Conservation (phyloP, 2,113 vertebrate genomes). For the Pipra filicauda region DNA sequence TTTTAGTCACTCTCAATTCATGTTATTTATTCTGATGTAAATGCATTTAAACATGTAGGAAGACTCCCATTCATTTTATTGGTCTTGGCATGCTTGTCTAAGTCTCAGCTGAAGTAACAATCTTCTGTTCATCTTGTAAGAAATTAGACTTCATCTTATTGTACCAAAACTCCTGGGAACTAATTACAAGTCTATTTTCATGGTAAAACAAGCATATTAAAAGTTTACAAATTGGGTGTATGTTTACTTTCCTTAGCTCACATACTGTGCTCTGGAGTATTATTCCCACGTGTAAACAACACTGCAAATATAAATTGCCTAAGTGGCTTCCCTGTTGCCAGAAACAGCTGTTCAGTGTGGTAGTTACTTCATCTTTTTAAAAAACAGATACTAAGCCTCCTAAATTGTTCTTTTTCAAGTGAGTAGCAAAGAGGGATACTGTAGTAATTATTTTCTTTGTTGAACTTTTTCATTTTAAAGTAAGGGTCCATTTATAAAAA, state of each 20-base stretch:
- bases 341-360: not conserved
- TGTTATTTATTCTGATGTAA: not conserved
- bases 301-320: constrained; percentile 25
- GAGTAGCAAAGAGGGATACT: not conserved
- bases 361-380: constrained; percentile 11
- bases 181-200: constrained; percentile 41
- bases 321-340: not conserved
- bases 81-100: not conserved
- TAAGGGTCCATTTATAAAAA: not conserved
- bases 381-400: not conserved
- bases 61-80: constrained; percentile 1
- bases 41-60: not conserved
- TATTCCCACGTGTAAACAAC: constrained; percentile 7
- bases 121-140: not conserved
- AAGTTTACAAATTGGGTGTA: constrained; percentile 48
- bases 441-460: not conserved
- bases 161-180: constrained; percentile 19
- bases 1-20: not conserved
- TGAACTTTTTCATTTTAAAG: not conserved
- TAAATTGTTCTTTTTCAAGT: not conserved
- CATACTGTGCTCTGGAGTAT: constrained; percentile 1
- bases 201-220: constrained; percentile 23
- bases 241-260: constrained; percentile 35
- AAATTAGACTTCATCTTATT: constrained; percentile 17
- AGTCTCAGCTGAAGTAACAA: not conserved